Evolutionary conservation across 2,888 invertebrate genomes (phyloP).

Genomic region (Tanaodytes sp.): DNA sequence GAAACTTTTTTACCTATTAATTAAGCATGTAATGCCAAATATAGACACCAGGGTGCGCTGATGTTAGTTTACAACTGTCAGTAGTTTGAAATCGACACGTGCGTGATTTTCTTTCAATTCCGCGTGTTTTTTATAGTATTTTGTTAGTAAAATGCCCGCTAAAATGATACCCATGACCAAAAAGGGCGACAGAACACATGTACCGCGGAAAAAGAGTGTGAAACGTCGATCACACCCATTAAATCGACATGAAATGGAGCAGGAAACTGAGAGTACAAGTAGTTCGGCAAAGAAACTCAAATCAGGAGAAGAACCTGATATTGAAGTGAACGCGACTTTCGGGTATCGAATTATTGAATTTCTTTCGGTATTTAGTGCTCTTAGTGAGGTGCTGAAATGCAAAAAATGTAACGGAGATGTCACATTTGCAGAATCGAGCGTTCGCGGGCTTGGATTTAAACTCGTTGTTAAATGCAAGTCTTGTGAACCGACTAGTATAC

Average conservation of each 20-base stretch:
- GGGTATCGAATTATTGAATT: too few relatives aligned
- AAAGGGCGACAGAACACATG: too few relatives aligned
- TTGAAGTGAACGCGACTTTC: too few relatives aligned
- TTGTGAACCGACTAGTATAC: constrained; percentile 26
- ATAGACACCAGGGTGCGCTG: constrained; percentile 17
- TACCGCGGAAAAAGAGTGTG: too few relatives aligned
- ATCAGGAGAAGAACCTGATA: too few relatives aligned
- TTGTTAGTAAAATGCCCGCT: constrained; percentile 12
- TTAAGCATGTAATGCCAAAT: constrained; percentile 10
- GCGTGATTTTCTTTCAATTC: too few relatives aligned
- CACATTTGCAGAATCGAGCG: constrained; percentile 31
- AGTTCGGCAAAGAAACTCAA: constrained; percentile 19
- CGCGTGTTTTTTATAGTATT: constrained; percentile 16
- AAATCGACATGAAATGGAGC: constrained; percentile 23
- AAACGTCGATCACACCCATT: constrained; percentile 1
- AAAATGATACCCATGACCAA: constrained; percentile 12
- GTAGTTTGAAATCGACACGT: constrained; percentile 9
- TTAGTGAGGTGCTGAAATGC: too few relatives aligned
- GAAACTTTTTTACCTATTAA: constrained; percentile 5
- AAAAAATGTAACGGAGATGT: too few relatives aligned
- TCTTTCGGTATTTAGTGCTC: too few relatives aligned
- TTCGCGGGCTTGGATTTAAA: constrained; percentile 11
- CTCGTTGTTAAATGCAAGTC: constrained; percentile 33
- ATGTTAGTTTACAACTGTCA: constrained; percentile 15
- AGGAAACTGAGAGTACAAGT: constrained; percentile 12